Evolutionary conservation across 2,113 vertebrate genomes (phyloP).

Genomic region (Muscicapa adusta): DNA sequence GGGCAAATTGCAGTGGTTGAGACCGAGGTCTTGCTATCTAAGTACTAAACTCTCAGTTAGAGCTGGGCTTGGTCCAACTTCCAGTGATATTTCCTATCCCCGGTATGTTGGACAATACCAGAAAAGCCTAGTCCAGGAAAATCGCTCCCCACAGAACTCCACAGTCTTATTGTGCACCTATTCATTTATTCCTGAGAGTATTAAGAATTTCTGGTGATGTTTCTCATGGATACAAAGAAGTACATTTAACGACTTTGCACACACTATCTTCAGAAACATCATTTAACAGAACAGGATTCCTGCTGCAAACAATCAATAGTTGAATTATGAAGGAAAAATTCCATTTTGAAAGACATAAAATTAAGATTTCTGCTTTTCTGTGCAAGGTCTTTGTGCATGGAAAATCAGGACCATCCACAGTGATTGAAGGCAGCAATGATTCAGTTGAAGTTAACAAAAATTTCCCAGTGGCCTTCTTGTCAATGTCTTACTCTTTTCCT

Average conservation of each 20-base stretch:
- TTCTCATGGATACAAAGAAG: background rate
- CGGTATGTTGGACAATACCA: background rate
- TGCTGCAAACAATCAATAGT: background rate
- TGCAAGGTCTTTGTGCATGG: background rate
- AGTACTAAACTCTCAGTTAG: background rate
- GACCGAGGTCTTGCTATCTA: rapidly evolving
- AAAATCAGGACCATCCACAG: background rate
- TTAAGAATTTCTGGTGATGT: background rate
- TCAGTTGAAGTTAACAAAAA: background rate
- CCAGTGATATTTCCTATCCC: rapidly evolving
- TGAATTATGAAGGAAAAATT: background rate
- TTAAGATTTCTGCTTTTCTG: background rate
- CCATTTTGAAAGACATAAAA: background rate
- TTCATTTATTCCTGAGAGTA: background rate
- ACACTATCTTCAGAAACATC: background rate
- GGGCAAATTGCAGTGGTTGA: background rate
- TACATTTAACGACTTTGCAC: background rate
- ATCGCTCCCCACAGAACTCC: background rate
- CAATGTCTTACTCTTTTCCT: background rate
- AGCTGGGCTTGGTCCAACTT: background rate
- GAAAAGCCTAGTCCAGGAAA: background rate
- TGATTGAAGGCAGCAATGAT: background rate
- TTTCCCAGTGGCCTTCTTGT: background rate
- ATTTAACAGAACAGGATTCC: background rate
- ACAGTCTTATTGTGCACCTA: background rate